Conservation (phyloP, 2,888 invertebrate genomes). For the Lithophane leautieri region DNA sequence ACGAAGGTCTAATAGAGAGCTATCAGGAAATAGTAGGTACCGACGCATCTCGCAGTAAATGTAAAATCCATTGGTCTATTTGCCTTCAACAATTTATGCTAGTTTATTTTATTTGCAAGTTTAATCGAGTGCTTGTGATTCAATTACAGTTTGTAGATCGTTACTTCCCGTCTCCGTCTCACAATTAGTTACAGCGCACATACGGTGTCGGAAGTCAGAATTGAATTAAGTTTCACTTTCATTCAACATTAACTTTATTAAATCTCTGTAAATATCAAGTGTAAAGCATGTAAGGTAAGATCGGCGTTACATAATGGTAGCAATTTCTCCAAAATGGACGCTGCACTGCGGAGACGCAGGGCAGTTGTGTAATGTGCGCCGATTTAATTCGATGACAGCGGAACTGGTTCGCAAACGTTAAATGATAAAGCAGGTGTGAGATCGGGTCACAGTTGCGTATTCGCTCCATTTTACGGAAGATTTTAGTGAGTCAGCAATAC, state of each 20-base stretch:
- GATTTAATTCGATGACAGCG: constrained; percentile 69
- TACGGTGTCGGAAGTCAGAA: constrained; percentile 47
- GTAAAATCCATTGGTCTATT: constrained; percentile 1
- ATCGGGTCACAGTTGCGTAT: constrained; percentile 37
- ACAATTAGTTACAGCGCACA: constrained; percentile 35
- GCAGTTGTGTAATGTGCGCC: constrained; percentile 72
- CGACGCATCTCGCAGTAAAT: constrained; percentile 11
- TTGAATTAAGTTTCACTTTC: constrained; percentile 61
- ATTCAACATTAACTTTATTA: constrained; percentile 55
- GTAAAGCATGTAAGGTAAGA: constrained; percentile 66
- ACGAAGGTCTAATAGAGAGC: neutral
- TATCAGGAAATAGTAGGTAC: neutral
- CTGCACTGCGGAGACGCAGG: constrained; percentile 61
- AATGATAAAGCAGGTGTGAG: constrained; percentile 57
- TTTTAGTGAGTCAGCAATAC: constrained; percentile 22
- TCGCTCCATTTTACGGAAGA: constrained; percentile 36
- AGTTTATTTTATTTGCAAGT: constrained; percentile 49
- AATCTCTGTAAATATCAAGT: constrained; percentile 54
- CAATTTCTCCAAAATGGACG: constrained; percentile 79
- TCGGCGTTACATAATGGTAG: constrained; percentile 73
- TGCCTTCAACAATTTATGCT: constrained; percentile 27
- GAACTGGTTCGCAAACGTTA: constrained; percentile 68
- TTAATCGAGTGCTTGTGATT: constrained; percentile 48
- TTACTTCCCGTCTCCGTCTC: constrained; percentile 45
- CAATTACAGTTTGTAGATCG: constrained; percentile 31